Evolutionary conservation across 92 coral and sea anemone species (phyloP), one percentile per base, ranked within the genome.

Genomic region (Siderastrea siderea): DNA sequence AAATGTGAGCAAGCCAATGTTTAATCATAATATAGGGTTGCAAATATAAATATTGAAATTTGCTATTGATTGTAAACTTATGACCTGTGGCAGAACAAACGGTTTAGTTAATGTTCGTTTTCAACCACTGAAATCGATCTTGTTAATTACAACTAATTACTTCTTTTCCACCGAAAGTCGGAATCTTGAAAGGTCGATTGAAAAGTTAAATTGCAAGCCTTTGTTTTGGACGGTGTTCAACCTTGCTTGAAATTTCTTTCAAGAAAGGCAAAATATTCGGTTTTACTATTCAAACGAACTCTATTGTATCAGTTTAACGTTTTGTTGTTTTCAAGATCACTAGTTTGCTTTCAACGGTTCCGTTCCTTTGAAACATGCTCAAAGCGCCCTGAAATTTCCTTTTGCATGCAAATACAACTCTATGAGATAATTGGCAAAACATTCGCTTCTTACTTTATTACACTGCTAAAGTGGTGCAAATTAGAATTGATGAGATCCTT

Each of bases 121-220:
- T 77, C 89, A 78, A 77, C 84, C 89, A 85, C 75, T 85, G 89
- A 76, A 85, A 78, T 85, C 89, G 92, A 90, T 89, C 90, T 82
- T 68, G 90, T 89, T 93, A 89, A 91, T 77, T 79, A 88, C 89
- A 83, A 82, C 86, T 93, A 95, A 95, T 93, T 89, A 93, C 86
- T 78, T 66, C 70, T 60, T 84, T 91, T 89, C 90, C 90, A 61
- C 82, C 81, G 80, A 76, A 76, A 54, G 96, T 91, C 96, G 98
- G 96, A 80, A 91, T 82, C 96, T 91, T 93, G 82, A 93, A 90
- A 89, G 83, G 55, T 8, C 48, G 58, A 11, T 52, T 78, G 83
- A 78, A 70, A 76, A 77, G 47, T 57, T 75, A 68, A 54, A 85
- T 46, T 65, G 89, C 54, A 47, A 67, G 69, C 73, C 68, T 77